Evolutionary conservation across 30 jellyfish, hydroid and myxozoan genomes (phyloP).

Genomic region (Haliclystus octoradiatus): DNA sequence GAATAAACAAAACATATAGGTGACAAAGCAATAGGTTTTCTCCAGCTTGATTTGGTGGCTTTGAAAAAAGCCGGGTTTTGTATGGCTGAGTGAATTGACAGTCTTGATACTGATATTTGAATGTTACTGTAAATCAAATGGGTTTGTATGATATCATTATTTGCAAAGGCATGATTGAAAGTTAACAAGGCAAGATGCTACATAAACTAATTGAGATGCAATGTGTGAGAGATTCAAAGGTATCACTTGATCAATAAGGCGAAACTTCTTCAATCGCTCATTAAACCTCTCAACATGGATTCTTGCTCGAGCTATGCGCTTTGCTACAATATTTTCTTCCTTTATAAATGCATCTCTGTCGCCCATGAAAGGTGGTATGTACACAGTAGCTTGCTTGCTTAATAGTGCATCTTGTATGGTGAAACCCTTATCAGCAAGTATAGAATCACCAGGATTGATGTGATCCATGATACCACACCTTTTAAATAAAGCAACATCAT

Average conservation of each 20-base stretch:
- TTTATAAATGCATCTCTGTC: conserved; percentile 25
- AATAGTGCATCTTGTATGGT: conserved; percentile 47
- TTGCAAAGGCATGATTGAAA: conserved; percentile 32
- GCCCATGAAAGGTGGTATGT: conserved; percentile 76
- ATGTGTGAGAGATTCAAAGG: conserved; percentile 49
- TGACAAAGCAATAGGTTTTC: no score
- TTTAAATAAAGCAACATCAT: conserved; percentile 33
- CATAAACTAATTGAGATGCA: conserved; percentile 70
- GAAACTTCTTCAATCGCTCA: conserved; percentile 66
- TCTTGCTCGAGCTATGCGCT: conserved; percentile 70
- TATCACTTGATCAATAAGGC: conserved; percentile 34
- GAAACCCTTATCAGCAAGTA: conserved; percentile 71
- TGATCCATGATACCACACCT: conserved; percentile 55
- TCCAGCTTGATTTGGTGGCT: no score
- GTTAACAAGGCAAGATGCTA: conserved; percentile 42
- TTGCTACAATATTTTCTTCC: conserved; percentile 43
- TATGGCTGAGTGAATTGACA: no score
- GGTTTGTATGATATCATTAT: conserved; percentile 4
- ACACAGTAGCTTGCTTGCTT: conserved; percentile 49
- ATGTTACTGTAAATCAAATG: no score
- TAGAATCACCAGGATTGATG: conserved; percentile 39
- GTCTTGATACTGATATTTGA: no score
- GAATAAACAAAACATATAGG: no score
- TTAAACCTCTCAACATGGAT: conserved; percentile 66
- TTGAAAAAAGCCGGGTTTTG: no score